phyloP scores from a whole-genome alignment of 2,113 vertebrate species.

The Polyodon spathula region DNA sequence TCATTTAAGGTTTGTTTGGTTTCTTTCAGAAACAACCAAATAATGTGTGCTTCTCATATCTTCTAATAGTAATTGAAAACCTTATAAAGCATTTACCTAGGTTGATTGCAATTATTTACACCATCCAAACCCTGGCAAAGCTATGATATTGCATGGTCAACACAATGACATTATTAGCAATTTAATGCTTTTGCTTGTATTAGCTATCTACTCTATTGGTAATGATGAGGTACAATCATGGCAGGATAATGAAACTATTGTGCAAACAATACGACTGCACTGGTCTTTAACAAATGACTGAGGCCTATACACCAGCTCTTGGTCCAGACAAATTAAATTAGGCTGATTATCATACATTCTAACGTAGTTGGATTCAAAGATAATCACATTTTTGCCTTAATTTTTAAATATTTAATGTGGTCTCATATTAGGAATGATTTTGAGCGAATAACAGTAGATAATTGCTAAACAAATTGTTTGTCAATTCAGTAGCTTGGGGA shows the following conservation, averaged over 20 bases:
- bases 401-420: background rate
- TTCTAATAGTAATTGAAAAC: too few relatives aligned
- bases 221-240: background rate
- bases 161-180: too few relatives aligned
- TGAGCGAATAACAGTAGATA: background rate
- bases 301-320: slow-evolving; percentile 1
- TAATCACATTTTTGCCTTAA: background rate
- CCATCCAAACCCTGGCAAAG: too few relatives aligned
- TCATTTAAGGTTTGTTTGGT: too few relatives aligned
- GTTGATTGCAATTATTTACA: too few relatives aligned
- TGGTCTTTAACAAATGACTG: slow-evolving; percentile 1
- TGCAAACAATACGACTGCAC: background rate
- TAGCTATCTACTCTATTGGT: too few relatives aligned
- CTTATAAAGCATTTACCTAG: too few relatives aligned
- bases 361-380: background rate
- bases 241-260: background rate
- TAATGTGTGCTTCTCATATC: too few relatives aligned
- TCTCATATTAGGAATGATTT: background rate
- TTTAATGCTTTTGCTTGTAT: too few relatives aligned
- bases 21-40: too few relatives aligned
- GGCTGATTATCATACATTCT: background rate
- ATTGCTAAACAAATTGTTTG: background rate
- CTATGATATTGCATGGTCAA: too few relatives aligned
- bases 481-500: background rate
- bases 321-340: background rate